Percentiles rank a stretch among this genome's conserved stretches.
Conservation (phyloP, 2,888 invertebrate species). For the Spilarctia lutea region DNA sequence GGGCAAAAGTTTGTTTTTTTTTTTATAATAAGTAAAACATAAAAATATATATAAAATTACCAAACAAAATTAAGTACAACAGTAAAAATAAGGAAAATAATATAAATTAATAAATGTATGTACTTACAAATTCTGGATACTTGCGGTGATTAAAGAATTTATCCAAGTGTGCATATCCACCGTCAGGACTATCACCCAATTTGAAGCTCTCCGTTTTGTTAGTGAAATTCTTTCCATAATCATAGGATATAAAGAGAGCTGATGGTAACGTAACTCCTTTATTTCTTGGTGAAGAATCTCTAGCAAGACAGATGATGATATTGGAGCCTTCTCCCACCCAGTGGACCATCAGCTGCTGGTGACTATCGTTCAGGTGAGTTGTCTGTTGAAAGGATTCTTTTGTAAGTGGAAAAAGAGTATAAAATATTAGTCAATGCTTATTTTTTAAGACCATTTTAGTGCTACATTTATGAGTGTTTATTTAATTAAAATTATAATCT, state of each 20-base stretch:
- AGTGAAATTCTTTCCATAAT: conserved; percentile 93
- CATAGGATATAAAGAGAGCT: conserved; percentile 93
- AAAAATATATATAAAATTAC: background rate
- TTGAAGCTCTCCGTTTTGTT: conserved; percentile 91
- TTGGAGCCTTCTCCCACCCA: conserved; percentile 96
- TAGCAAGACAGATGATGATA: conserved; percentile 94
- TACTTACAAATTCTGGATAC: conserved; percentile 92
- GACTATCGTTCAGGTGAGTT: conserved; percentile 92
- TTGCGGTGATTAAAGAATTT: conserved; percentile 95
- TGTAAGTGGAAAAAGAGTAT: background rate
- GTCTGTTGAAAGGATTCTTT: conserved; percentile 85
- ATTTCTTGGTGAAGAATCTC: conserved; percentile 88
- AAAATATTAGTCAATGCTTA: background rate
- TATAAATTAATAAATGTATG: conserved; percentile 17
- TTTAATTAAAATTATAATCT: background rate
- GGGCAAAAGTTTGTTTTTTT: no score
- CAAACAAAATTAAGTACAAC: background rate
- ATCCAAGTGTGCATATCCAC: conserved; percentile 90
- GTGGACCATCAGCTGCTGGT: conserved; percentile 96
- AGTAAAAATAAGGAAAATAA: background rate
- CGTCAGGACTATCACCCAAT: conserved; percentile 80
- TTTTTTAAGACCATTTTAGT: background rate
- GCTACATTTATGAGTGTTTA: background rate
- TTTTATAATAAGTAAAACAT: background rate
- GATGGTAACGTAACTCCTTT: conserved; percentile 89